These are phyloP conservation scores for Pygoscelis adeliae DNA, from an alignment of 2,113 vertebrate genomes.

Conservation along the genomic window DNA sequence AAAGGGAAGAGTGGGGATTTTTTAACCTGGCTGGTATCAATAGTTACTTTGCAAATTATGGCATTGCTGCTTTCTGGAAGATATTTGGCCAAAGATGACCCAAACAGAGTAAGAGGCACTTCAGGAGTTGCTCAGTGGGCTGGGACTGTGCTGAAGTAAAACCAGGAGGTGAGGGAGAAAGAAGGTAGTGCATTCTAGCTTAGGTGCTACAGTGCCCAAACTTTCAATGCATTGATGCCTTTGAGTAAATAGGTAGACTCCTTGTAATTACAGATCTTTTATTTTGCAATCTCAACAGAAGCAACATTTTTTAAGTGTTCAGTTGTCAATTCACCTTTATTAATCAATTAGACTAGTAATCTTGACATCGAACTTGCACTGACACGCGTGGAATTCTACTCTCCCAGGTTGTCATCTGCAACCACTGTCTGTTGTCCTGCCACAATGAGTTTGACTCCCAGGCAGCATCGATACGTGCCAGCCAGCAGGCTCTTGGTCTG, in stretches of 20 bases:
- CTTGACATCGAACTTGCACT: neutral
- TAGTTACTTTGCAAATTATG: neutral
- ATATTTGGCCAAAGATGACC: neutral
- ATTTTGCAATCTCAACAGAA: neutral
- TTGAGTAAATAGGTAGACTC: neutral
- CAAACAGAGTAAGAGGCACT: neutral
- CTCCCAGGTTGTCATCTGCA: neutral
- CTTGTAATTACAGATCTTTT: neutral
- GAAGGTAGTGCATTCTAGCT: neutral
- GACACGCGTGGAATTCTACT: fast-evolving
- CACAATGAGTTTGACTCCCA: fast-evolving
- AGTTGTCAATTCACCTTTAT: neutral
- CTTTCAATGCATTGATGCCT: neutral
- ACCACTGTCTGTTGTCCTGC: neutral
- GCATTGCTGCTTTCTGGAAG: neutral
- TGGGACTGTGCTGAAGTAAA: neutral
- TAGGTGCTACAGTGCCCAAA: neutral
- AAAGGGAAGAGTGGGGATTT: neutral
- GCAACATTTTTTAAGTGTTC: neutral
- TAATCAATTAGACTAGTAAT: neutral
- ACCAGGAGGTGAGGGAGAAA: neutral
- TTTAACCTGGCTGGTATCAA: neutral
- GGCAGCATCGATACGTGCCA: conserved; percentile 15
- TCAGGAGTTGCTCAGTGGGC: neutral
- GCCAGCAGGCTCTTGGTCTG: conserved; percentile 4